These are phyloP conservation scores for Dicycla oo DNA, from an alignment of 2,888 invertebrate species.

Conservation along the genomic window DNA sequence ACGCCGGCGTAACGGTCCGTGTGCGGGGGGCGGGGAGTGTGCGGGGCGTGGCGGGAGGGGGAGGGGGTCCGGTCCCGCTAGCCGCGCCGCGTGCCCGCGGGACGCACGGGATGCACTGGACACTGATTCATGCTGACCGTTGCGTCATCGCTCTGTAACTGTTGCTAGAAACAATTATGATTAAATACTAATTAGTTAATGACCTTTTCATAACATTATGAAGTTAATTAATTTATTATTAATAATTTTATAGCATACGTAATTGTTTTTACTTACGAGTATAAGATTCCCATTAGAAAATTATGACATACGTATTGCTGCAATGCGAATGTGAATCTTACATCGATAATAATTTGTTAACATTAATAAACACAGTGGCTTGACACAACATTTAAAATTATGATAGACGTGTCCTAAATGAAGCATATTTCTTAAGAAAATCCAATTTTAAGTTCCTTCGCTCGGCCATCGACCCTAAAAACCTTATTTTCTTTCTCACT, in stretches of 20 bases:
- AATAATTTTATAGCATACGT: background rate
- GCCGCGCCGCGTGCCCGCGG: constrained; percentile 60
- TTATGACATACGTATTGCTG: background rate
- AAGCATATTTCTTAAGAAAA: constrained; percentile 85
- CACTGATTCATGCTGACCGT: constrained; percentile 48
- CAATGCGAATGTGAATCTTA: constrained; percentile 28
- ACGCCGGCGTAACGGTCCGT: constrained; percentile 88
- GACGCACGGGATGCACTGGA: constrained; percentile 57
- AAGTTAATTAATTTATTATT: background rate
- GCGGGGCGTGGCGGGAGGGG: constrained; percentile 46
- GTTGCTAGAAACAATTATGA: background rate
- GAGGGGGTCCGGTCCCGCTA: constrained; percentile 71
- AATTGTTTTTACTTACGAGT: background rate
- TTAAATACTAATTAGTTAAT: background rate
- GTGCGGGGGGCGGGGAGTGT: constrained; percentile 60
- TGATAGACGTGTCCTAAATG: constrained; percentile 82
- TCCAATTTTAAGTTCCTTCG: constrained; percentile 87
- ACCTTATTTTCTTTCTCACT: constrained; percentile 82
- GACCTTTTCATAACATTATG: background rate
- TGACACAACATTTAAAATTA: constrained; percentile 69
- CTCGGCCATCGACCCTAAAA: constrained; percentile 89
- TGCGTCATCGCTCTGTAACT: constrained; percentile 45
- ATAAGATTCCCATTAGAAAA: constrained; percentile 29
- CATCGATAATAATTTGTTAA: constrained; percentile 53
- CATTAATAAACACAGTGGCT: constrained; percentile 61